These are phyloP conservation scores for Asarcornis scutulata DNA, from an alignment of 2,113 vertebrate genomes.

Conservation along the genomic window DNA sequence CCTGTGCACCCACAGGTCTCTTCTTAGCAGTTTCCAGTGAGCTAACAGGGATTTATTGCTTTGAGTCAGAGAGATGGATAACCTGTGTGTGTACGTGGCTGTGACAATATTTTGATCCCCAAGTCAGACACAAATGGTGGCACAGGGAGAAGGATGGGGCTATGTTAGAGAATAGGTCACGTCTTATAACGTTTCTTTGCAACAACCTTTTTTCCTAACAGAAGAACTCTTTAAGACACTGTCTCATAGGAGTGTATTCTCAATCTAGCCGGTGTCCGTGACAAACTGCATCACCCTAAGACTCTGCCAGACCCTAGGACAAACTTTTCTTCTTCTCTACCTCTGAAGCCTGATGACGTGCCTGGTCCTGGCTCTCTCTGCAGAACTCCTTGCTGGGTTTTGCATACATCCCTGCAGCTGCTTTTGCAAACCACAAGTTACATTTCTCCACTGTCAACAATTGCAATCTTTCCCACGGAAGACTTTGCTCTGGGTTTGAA, in stretches of 20 bases:
- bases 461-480: not conserved
- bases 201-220: not conserved
- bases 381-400: not conserved
- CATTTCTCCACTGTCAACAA: not conserved
- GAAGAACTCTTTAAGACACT: not conserved
- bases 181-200: not conserved
- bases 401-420: not conserved
- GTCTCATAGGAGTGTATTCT: not conserved
- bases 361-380: not conserved
- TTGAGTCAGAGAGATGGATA: not conserved
- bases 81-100: not conserved
- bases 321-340: not conserved
- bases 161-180: not conserved
- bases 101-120: not conserved
- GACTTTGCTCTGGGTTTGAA: not conserved
- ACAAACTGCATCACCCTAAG: not conserved
- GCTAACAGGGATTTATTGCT: too few relatives aligned
- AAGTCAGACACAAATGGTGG: not conserved
- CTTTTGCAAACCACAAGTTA: not conserved
- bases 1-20: not conserved
- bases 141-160: not conserved
- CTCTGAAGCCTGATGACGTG: not conserved
- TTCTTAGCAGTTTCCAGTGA: not conserved
- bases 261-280: not conserved
- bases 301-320: not conserved